Conservation (phyloP, 2,888 invertebrate genomes). For the Spisula subtruncata region DNA sequence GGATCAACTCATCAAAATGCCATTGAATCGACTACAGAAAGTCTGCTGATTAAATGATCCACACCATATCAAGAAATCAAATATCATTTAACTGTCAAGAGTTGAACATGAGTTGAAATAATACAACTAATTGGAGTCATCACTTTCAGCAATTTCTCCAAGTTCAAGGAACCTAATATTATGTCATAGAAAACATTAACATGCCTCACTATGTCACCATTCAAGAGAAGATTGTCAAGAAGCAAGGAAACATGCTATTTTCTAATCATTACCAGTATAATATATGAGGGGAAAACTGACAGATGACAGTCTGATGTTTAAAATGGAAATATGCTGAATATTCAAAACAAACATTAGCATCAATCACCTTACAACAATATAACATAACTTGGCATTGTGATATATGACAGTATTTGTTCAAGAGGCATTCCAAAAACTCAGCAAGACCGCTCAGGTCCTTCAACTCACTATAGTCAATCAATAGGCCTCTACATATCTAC, state of each 20-base stretch:
- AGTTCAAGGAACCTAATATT: background rate
- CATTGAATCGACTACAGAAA: background rate
- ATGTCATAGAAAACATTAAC: background rate
- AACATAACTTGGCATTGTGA: background rate
- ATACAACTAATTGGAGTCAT: background rate
- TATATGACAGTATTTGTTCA: background rate
- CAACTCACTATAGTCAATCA: no score
- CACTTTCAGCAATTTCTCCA: background rate
- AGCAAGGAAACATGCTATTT: background rate
- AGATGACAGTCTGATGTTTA: background rate
- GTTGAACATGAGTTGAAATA: background rate
- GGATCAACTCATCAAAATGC: background rate
- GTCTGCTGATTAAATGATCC: no score
- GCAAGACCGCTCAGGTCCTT: no score
- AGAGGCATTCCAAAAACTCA: background rate
- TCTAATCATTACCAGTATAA: background rate
- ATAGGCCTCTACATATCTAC: no score
- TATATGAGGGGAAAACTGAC: background rate
- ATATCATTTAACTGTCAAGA: background rate
- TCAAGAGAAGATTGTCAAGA: background rate
- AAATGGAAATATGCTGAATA: background rate
- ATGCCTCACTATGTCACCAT: background rate
- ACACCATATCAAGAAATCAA: background rate
- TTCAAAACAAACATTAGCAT: background rate
- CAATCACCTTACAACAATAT: background rate